These are phyloP conservation scores for Odontocolon sp. DNA, from an alignment of 2,888 invertebrate species.

Conservation along the genomic window DNA sequence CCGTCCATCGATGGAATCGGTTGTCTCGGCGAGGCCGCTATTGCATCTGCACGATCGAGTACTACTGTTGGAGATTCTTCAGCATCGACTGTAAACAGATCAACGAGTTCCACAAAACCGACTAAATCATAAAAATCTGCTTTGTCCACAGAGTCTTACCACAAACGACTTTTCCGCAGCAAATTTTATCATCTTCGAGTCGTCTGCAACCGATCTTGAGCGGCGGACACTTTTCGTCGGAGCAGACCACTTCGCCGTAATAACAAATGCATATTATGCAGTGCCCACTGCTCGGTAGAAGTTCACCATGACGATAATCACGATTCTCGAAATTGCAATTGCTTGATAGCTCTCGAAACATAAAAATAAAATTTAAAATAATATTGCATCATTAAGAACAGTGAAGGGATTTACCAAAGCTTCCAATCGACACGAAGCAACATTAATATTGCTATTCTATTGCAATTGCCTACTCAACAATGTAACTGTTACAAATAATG, in stretches of 20 bases:
- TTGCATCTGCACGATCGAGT: slow-evolving; percentile 79
- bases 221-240: slow-evolving; percentile 83
- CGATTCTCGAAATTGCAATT: slow-evolving; percentile 77
- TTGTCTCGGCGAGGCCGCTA: slow-evolving; percentile 76
- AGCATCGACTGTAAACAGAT: slow-evolving; percentile 74
- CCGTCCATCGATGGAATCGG: slow-evolving; percentile 77
- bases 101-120: not conserved
- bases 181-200: slow-evolving; percentile 76
- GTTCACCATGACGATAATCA: slow-evolving; percentile 82
- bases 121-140: not conserved
- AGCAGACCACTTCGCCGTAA: slow-evolving; percentile 84
- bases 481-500: too few relatives aligned
- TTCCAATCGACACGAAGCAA: too few relatives aligned
- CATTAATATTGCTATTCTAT: too few relatives aligned
- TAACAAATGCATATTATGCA: slow-evolving; percentile 84
- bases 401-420: too few relatives aligned
- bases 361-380: slow-evolving; percentile 14
- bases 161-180: slow-evolving; percentile 83
- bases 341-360: slow-evolving; percentile 65
- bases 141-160: slow-evolving; percentile 76
- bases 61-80: slow-evolving; percentile 81
- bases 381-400: too few relatives aligned
- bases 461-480: too few relatives aligned
- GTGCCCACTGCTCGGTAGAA: slow-evolving; percentile 81
- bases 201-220: slow-evolving; percentile 82